These are phyloP conservation scores for Pinctada fucata DNA, from an alignment of 2,888 invertebrate species.

Conservation along the genomic window DNA sequence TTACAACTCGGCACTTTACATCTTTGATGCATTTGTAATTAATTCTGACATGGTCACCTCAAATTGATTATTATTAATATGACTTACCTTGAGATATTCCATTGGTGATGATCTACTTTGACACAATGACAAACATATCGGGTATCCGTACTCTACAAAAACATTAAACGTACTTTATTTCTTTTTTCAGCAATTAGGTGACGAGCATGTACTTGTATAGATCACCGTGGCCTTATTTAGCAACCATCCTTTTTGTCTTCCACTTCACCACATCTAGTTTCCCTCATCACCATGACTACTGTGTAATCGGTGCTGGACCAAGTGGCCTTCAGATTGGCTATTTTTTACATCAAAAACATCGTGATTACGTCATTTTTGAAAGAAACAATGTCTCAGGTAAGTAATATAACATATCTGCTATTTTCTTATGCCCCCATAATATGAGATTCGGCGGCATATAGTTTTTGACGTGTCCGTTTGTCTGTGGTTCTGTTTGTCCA, in stretches of 20 bases:
- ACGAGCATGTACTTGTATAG: neutral
- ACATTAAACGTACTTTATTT: neutral
- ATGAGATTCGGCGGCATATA: no score
- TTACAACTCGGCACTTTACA: no score
- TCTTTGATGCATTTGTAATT: no score
- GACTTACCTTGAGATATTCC: no score
- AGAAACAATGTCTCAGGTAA: conserved; percentile 72
- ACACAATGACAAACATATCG: no score
- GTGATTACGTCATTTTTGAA: conserved; percentile 78
- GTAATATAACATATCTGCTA: neutral
- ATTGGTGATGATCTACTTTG: no score
- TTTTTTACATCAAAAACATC: conserved; percentile 69
- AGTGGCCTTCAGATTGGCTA: conserved; percentile 77
- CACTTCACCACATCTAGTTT: conserved; percentile 26
- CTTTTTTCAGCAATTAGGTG: neutral
- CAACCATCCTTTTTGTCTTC: conserved; percentile 5
- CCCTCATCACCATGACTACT: conserved; percentile 73
- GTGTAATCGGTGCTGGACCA: conserved; percentile 78
- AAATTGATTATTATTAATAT: no score
- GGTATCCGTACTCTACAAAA: no score
- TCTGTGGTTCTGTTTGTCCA: no score
- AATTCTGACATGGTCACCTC: no score
- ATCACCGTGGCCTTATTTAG: neutral
- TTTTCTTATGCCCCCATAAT: no score
- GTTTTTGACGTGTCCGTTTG: no score